These are phyloP conservation scores for Helicorthomorpha holstii DNA, from an alignment of 1,140 invertebrate genomes.

Conservation along the genomic window DNA sequence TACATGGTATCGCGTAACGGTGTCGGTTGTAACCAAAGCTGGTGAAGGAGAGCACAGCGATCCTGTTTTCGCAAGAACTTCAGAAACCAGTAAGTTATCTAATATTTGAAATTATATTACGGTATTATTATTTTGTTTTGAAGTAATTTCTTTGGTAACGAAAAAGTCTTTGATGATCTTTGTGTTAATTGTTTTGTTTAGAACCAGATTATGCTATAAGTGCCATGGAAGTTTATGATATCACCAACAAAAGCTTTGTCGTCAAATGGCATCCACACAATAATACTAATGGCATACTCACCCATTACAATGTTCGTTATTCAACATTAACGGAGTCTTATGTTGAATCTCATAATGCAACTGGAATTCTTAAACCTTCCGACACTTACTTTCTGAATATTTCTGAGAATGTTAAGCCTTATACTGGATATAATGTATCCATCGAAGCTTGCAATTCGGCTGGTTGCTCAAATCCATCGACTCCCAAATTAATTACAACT, in stretches of 20 bases:
- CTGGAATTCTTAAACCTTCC: neutral
- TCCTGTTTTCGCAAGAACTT: constrained; percentile 14
- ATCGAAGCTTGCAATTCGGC: constrained; percentile 47
- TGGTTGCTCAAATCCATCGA: constrained; percentile 36
- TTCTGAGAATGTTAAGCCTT: constrained; percentile 22
- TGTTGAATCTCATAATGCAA: neutral
- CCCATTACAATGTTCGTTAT: constrained; percentile 46
- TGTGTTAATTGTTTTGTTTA: neutral
- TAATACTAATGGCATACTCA: constrained; percentile 51
- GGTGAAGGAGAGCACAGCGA: constrained; percentile 51
- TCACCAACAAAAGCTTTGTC: constrained; percentile 44
- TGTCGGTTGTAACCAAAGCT: constrained; percentile 50
- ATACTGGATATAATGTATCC: constrained; percentile 43
- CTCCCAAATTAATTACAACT: constrained; percentile 30
- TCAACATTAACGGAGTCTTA: constrained; percentile 9
- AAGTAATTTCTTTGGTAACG: neutral
- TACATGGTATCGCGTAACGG: constrained; percentile 55
- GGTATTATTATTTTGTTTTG: too few relatives aligned
- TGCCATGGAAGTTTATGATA: constrained; percentile 35
- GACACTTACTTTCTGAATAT: constrained; percentile 11
- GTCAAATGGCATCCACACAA: constrained; percentile 49
- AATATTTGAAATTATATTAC: too few relatives aligned
- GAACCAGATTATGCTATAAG: neutral
- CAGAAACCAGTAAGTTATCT: too few relatives aligned
- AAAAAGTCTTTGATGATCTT: neutral